Evolutionary conservation across 2,113 vertebrate species (phyloP).

Genomic region (Coturnix japonica): DNA sequence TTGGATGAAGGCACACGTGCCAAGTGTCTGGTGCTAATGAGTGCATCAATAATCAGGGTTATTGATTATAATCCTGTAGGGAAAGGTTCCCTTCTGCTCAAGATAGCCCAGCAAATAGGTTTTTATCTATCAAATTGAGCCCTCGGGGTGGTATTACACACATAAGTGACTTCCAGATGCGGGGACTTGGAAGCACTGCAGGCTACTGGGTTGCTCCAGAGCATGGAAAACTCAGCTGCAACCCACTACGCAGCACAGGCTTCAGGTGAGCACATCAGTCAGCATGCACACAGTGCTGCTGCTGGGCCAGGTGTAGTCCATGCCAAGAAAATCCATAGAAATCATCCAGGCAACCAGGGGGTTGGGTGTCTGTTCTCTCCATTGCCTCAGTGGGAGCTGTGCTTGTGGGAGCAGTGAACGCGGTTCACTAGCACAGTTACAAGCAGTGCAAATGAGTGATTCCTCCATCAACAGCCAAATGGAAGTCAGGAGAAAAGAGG

Average conservation of each 20-base stretch:
- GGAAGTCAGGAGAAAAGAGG: neutral
- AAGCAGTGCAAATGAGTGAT: conserved; percentile 27
- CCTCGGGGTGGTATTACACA: neutral
- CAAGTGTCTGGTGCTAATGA: neutral
- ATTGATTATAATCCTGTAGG: too few species aligned
- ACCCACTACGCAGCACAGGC: neutral
- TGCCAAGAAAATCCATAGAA: conserved; percentile 31
- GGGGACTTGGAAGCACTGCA: neutral
- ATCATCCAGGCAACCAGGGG: neutral
- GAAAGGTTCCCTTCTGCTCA: neutral
- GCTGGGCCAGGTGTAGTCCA: neutral
- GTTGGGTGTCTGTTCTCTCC: conserved; percentile 1
- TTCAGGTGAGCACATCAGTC: neutral
- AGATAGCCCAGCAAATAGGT: neutral
- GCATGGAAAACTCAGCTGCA: neutral
- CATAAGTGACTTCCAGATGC: neutral
- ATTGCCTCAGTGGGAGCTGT: conserved; percentile 12
- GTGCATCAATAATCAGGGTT: neutral
- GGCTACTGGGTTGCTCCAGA: neutral
- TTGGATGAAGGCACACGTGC: neutral
- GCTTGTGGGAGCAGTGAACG: conserved; percentile 8
- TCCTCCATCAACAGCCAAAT: neutral
- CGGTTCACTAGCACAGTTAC: neutral
- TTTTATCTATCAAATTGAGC: neutral
- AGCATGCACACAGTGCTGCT: neutral